phyloP scores from a whole-genome alignment of 2,797 vertebrate genomes.

The Dendrocincla fuliginosa region DNA sequence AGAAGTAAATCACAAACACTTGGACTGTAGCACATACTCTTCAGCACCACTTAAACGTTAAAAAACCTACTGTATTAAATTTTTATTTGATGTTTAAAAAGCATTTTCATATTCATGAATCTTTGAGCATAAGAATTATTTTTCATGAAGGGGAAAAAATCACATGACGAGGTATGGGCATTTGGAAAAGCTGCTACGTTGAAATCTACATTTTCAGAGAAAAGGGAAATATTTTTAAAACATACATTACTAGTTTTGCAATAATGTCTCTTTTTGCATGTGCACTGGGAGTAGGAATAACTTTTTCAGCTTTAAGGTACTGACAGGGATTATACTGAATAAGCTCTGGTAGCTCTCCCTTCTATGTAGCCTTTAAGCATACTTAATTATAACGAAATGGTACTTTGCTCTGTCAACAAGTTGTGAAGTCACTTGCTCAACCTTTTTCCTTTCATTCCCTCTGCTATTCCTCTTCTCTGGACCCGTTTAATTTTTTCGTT shows the following conservation, averaged over 20 bases:
- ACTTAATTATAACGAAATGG: conserved; percentile 35
- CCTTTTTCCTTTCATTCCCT: conserved; percentile 46
- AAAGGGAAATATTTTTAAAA: neutral
- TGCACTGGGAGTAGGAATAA: neutral
- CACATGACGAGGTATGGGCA: fast-evolving
- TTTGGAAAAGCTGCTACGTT: neutral
- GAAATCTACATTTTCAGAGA: neutral
- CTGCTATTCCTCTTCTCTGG: conserved; percentile 44
- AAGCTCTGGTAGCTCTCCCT: neutral
- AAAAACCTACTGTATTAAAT: neutral
- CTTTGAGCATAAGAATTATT: neutral
- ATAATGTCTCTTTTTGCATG: neutral
- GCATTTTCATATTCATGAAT: neutral
- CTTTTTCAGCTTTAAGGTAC: neutral
- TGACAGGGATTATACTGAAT: neutral
- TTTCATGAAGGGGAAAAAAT: fast-evolving
- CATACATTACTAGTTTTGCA: neutral
- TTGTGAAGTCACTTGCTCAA: conserved; percentile 62
- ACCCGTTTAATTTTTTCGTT: conserved; percentile 73
- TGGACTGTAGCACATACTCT: neutral
- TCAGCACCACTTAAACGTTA: neutral
- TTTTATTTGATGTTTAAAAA: neutral
- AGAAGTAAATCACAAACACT: neutral
- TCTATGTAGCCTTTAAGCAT: neutral
- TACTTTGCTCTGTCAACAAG: conserved; percentile 63